Evolutionary conservation across 2,888 invertebrate species (phyloP).

Genomic region (Druceiella hillmani): DNA sequence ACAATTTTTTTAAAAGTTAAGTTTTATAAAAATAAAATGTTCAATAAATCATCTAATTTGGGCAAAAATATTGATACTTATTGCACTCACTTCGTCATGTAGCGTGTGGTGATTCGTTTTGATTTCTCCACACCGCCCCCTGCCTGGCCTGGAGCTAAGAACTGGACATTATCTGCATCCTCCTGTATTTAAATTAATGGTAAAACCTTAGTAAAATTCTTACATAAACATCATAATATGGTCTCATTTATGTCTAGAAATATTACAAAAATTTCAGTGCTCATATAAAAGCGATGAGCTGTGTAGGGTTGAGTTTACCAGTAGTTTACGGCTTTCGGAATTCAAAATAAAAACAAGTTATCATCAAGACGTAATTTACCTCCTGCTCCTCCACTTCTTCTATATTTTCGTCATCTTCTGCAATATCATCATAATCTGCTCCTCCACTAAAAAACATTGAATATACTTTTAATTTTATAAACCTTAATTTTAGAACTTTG

Average conservation of each 20-base stretch:
- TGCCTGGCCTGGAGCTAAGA: slow-evolving; percentile 73
- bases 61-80: too few relatives aligned
- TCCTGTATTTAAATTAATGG: slow-evolving; percentile 41
- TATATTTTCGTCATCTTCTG: slow-evolving; percentile 81
- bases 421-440: slow-evolving; percentile 84
- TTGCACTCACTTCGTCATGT: slow-evolving; percentile 96
- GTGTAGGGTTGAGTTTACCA: not conserved
- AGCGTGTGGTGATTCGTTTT: slow-evolving; percentile 93
- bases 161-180: slow-evolving; percentile 81
- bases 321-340: too few relatives aligned
- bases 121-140: slow-evolving; percentile 78
- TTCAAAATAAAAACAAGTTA: too few relatives aligned
- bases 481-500: not conserved
- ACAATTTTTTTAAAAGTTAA: too few relatives aligned
- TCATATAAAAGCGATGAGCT: too few relatives aligned
- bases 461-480: slow-evolving; percentile 6
- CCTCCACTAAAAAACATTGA: slow-evolving; percentile 47
- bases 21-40: too few relatives aligned
- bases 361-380: too few relatives aligned
- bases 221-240: too few relatives aligned
- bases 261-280: too few relatives aligned
- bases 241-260: too few relatives aligned
- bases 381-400: slow-evolving; percentile 84
- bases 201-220: too few relatives aligned
- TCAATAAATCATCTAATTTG: too few relatives aligned